Conservation (phyloP, 1,140 invertebrate species). For the Pseudomyrmex gracilis region DNA sequence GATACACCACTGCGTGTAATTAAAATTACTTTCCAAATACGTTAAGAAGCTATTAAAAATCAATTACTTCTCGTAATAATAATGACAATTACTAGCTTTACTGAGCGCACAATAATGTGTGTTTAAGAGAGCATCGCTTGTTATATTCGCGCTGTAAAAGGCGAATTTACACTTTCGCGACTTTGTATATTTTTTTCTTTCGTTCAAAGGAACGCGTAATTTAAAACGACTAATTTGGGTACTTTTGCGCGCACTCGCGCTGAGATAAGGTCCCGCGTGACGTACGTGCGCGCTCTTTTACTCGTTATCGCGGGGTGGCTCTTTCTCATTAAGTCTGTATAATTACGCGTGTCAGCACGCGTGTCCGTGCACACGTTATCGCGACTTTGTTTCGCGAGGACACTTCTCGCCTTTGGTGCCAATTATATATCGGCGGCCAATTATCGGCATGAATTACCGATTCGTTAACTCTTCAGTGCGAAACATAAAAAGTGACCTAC, state of each 20-base stretch:
- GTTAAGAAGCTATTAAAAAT: too few species aligned
- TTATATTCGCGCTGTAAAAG: not conserved
- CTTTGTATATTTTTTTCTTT: not conserved
- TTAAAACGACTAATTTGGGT: not conserved
- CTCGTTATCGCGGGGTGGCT: conserved; percentile 47
- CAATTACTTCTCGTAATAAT: too few species aligned
- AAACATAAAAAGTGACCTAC: too few species aligned
- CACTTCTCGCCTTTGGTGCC: conserved; percentile 25
- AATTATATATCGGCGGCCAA: conserved; percentile 63
- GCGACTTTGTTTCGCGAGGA: conserved; percentile 37
- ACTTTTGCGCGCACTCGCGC: too few species aligned
- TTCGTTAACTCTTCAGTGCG: too few species aligned
- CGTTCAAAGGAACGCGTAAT: not conserved
- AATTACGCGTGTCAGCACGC: conserved; percentile 63
- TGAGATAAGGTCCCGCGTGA: conserved; percentile 60
- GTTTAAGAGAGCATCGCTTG: not conserved
- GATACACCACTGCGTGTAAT: too few species aligned
- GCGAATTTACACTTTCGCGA: not conserved
- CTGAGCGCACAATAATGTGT: too few species aligned
- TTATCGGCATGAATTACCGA: conserved; percentile 71
- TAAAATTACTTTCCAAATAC: too few species aligned
- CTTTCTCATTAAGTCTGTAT: conserved; percentile 64
- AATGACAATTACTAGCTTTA: too few species aligned
- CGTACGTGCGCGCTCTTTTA: not conserved
- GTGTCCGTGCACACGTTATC: conserved; percentile 52